Base-by-base conservation (phyloP, 2,888 invertebrate species). In the Atethmia centrago region DNA sequence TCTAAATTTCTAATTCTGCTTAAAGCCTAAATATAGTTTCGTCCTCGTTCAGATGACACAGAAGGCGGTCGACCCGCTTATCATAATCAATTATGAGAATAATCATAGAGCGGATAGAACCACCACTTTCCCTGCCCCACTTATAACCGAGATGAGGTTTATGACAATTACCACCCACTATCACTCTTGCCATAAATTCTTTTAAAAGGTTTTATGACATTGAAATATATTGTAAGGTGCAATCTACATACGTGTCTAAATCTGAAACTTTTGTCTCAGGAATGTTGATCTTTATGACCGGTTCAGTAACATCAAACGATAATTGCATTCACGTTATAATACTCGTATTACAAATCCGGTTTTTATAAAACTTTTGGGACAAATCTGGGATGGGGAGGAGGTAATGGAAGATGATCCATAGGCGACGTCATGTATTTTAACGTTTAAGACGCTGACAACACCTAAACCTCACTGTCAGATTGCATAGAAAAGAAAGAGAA, bases 41-140 rank as follows among this genome's bases (percentile, higher is more conserved):
- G 72, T 76, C 77, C 79, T 79, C 71, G 61, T 74, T 83, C 21
- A 51, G 47, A 47, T 63, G 65, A 49, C 70, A 70, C 19, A 67
- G 40, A 79, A 70, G n/a, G 53, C 66, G n/a, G 71, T n/a, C 42
- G 63, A 51, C 64, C 31, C n/a, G 64, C 70, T 72, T 79, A 80
- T 73, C 51, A 62, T 72, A 59, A 74, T 68, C 63, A 81, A 81
- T 84, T 72, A 71, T 63, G 61, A 70, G 64, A 74, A 74, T 65
- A 56, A 59, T 62, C 72, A 61, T 61, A 42, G 42, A 71, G 61
- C 58, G 12, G 56, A 72, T 63, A 66, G 14, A 68, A 65, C 10
- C 66, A 62, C 45, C 45, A 80, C 81, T 83, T 84, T 85, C 73
- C n/a, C 51, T 56, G 49, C 10, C 55, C 66, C 61, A 70, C 56